Evolutionary conservation across 2,797 vertebrate genomes (phyloP), one percentile per base, ranked within the genome.

Genomic region (Cottoperca gobio): DNA sequence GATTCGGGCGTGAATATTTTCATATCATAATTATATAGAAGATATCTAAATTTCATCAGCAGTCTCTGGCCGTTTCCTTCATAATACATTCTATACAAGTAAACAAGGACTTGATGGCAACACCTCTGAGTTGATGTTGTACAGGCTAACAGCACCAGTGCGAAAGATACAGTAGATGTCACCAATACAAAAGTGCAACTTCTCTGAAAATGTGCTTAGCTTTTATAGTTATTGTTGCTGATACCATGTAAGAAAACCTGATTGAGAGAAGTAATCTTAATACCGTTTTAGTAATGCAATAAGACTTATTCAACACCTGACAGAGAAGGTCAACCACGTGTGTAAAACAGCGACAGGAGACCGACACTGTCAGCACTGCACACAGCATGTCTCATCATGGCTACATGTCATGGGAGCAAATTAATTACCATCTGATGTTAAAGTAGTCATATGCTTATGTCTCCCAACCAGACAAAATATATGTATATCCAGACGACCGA

Each of bases 251-350:
- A 55, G 40, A 23, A 23, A 14, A 4, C 26, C 2, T 5, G 1
- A 48, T 0, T 12, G n/a, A 33, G n/a, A 13, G 9, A 33, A 19
- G 35, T 8, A 13, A 37, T 8, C 46, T 55, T 62, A 21, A 31
- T 7, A 37, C 28, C 3, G 8, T 40, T 2, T 59, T 26, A 21
- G 5, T 10, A 33, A 39, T 28, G 17, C 26, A 39, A 7, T 12
- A 11, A 23, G 3, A n/a, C 23, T 2, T 14, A 5, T 33, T 24
- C 33, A 35, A 12, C 6, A 28, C 1, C 52, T 26, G 9, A 61
- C 28, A 35, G 40, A 23, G 37, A 14, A 39, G 21, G 58, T 64
- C 28, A 33, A 69, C 72, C 63, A 70, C 68, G 83, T 77, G 79
- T 58, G 26, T 21, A 0, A 4, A 42, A 8, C 24, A 61, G 46